These are phyloP conservation scores for Dasyurus viverrinus DNA, from an alignment of 2,113 vertebrate species.

Conservation along the genomic window DNA sequence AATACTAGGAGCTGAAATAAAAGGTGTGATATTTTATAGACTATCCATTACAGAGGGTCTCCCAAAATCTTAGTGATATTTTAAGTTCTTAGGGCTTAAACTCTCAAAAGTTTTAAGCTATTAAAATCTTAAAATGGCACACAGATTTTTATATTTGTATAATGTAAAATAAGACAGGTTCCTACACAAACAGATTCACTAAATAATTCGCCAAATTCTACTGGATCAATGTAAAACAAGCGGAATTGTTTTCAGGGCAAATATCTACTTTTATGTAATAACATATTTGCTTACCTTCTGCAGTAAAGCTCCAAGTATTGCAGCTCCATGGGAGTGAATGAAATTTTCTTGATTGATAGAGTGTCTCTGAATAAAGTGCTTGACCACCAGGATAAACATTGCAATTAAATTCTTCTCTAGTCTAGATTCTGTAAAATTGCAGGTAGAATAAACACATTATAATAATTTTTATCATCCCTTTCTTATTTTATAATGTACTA, in stretches of 20 bases:
- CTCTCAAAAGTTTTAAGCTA: background rate
- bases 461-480: constrained; percentile 25
- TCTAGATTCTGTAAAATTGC: constrained; percentile 90
- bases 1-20: constrained; percentile 34
- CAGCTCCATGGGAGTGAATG: constrained; percentile 91
- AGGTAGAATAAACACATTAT: constrained; percentile 49
- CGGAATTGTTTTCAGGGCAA: background rate
- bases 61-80: background rate
- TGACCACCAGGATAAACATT: constrained; percentile 94
- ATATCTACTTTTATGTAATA: background rate
- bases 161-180: constrained; percentile 38
- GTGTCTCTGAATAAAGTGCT: constrained; percentile 97
- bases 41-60: background rate
- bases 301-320: constrained; percentile 92
- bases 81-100: background rate
- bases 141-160: background rate
- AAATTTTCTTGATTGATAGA: constrained; percentile 95
- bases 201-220: constrained; percentile 7
- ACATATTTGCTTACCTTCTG: constrained; percentile 89
- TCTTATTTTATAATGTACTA: constrained; percentile 43
- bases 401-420: constrained; percentile 96
- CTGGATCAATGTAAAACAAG: background rate
- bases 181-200: constrained; percentile 4
- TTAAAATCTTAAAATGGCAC: background rate
- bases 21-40: background rate